Base-by-base conservation (phyloP, 2,113 vertebrate species). In the Bagarius yarrelli region DNA sequence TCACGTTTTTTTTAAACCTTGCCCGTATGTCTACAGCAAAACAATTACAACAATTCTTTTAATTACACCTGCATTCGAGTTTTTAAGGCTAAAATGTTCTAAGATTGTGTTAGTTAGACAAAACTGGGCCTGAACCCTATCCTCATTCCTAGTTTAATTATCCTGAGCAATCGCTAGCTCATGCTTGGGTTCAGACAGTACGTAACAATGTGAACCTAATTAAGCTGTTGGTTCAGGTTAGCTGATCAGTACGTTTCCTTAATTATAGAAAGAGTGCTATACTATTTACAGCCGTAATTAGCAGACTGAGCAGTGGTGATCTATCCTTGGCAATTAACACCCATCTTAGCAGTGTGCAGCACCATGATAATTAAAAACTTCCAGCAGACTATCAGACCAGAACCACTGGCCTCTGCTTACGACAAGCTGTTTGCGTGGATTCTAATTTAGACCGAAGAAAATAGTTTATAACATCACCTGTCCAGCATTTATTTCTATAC, bases 241-340 rank as follows among this genome's bases (percentile, higher is more conserved):
- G 67, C 27, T 82, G 61, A 40, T 75, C 57, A 30, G 67, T 53
- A 73, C 50, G 53, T 79, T 56, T 40, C 72, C 36, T 80, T 84
- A 82, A 82, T 87, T 85, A 86, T 30, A 25, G 67, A 47, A 27
- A 15, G 81, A 80, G 78, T 70, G 72, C 72, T 83, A 55, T 44
- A 34, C 47, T 50, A 85, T 80, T 69, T 44, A 53, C 44, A 66
- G 60, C 56, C 57, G n/a, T 83, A 74, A 83, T 80, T 81, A 78
- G 63, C 18, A 47, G 34, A 12, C 73, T 16, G 34, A 21, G 63
- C 13, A 23, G 47, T 73, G 56, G 61, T 47, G 78, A 23, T 53
- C 63, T 44, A 61, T 50, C 34, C 71, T 16, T 23, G 34, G 27
- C 60, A 78, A 83, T 85, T 83, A 86, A 61, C 67, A 40, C 40